phyloP scores from a whole-genome alignment of 2,113 vertebrate species.

The Plectropomus leopardus region DNA sequence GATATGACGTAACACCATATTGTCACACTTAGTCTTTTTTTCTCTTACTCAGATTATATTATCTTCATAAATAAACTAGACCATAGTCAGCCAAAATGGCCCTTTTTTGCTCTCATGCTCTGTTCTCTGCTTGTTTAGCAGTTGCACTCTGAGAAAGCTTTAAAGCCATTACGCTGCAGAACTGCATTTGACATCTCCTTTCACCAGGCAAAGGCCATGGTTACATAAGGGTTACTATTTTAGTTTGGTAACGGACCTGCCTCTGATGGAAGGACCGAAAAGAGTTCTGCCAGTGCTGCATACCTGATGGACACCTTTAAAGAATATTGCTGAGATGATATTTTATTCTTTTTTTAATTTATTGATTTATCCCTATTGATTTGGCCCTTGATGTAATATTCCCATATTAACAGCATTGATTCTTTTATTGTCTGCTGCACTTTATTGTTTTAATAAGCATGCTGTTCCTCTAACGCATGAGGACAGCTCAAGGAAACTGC shows the following conservation, averaged over 20 bases:
- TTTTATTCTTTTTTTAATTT: not conserved
- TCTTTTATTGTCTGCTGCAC: not conserved
- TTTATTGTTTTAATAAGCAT: not conserved
- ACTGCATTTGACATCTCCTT: constrained; percentile 62
- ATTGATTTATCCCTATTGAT: not conserved
- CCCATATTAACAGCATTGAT: not conserved
- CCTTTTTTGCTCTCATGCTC: not conserved
- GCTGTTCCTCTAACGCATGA: not conserved
- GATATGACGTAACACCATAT: constrained; percentile 3
- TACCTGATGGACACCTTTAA: constrained; percentile 33
- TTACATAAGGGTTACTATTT: constrained; percentile 75
- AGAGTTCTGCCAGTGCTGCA: constrained; percentile 35
- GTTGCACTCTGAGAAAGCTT: constrained; percentile 27
- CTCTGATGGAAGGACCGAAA: constrained; percentile 48
- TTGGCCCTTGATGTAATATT: not conserved
- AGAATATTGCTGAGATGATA: not conserved
- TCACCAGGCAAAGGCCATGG: constrained; percentile 49
- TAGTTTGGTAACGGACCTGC: constrained; percentile 48
- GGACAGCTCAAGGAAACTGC: not conserved
- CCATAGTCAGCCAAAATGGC: not conserved
- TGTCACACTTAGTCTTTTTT: not conserved
- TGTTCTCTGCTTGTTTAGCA: constrained; percentile 8
- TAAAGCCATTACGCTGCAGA: constrained; percentile 49
- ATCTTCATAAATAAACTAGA: constrained; percentile 11
- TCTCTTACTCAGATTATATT: not conserved